Evolutionary conservation across 2,888 invertebrate genomes (phyloP).

Genomic region (Aphrophora alni): DNA sequence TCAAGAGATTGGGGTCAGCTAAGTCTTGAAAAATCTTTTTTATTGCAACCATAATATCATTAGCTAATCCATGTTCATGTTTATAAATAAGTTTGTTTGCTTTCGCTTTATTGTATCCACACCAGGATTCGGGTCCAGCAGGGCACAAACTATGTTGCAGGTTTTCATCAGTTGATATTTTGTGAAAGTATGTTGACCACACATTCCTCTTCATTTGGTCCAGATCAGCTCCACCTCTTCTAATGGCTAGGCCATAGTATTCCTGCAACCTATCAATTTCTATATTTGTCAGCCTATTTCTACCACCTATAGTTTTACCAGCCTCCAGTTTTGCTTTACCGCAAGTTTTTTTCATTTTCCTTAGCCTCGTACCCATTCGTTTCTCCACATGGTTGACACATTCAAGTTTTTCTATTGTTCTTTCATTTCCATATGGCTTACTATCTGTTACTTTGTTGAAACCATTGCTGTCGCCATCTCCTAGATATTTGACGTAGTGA

Average conservation of each 20-base stretch:
- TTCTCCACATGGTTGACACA: slow-evolving; percentile 21
- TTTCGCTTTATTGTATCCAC: slow-evolving; percentile 43
- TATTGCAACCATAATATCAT: background rate
- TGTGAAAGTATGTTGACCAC: slow-evolving; percentile 50
- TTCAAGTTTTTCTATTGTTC: slow-evolving; percentile 21
- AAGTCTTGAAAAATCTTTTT: background rate
- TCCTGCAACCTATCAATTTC: slow-evolving; percentile 44
- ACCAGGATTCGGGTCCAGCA: too few species aligned
- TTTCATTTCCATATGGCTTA: slow-evolving; percentile 39
- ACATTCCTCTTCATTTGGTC: slow-evolving; percentile 49
- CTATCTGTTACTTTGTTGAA: background rate
- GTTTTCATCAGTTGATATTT: slow-evolving; percentile 46
- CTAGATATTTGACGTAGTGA: background rate
- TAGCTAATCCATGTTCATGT: slow-evolving; percentile 14
- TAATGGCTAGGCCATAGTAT: slow-evolving; percentile 50
- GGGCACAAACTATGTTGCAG: slow-evolving; percentile 48
- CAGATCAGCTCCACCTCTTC: slow-evolving; percentile 39
- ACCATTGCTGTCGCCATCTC: background rate
- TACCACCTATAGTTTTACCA: slow-evolving; percentile 27
- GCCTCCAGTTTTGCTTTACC: slow-evolving; percentile 24
- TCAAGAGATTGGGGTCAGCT: background rate
- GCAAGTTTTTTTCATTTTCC: slow-evolving; percentile 15
- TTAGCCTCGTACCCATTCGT: slow-evolving; percentile 37
- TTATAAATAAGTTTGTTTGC: slow-evolving; percentile 28
- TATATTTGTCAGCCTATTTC: slow-evolving; percentile 25